Conservation (phyloP, 2,888 invertebrate species). For the Synergus japonicus region DNA sequence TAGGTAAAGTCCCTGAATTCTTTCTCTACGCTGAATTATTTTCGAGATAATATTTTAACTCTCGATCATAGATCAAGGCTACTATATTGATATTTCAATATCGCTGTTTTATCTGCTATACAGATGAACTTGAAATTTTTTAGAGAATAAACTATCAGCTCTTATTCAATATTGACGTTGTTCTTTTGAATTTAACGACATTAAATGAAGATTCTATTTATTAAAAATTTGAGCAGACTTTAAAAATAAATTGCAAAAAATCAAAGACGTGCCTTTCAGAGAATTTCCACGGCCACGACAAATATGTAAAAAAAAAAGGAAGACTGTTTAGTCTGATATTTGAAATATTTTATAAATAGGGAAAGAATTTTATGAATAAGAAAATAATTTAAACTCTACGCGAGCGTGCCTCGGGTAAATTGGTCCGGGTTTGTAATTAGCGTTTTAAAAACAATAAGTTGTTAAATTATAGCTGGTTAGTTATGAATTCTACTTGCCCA, state of each 20-base stretch:
- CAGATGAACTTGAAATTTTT: slow-evolving; percentile 23
- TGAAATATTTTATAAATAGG: not conserved
- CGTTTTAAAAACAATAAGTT: slow-evolving; percentile 63
- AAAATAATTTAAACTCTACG: slow-evolving; percentile 13
- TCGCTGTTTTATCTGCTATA: slow-evolving; percentile 19
- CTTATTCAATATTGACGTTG: not conserved
- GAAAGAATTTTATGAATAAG: slow-evolving; percentile 12
- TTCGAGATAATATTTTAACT: not conserved
- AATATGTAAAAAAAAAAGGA: not conserved
- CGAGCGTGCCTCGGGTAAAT: slow-evolving; percentile 52
- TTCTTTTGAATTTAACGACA: not conserved
- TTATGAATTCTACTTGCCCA: slow-evolving; percentile 74
- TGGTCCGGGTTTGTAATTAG: slow-evolving; percentile 67
- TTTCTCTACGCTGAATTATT: slow-evolving; percentile 14
- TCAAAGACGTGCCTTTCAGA: not conserved
- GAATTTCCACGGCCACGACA: not conserved
- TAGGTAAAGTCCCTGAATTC: slow-evolving; percentile 29
- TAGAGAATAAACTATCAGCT: slow-evolving; percentile 14
- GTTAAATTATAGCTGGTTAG: slow-evolving; percentile 67
- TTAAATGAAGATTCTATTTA: not conserved
- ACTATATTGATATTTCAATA: slow-evolving; percentile 32
- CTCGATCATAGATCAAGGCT: slow-evolving; percentile 22
- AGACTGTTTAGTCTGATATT: slow-evolving; percentile 3
- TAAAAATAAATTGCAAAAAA: not conserved
- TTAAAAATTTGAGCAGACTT: not conserved